Base-by-base conservation (phyloP, 2,113 vertebrate genomes). In the Nesogale talazaci region DNA sequence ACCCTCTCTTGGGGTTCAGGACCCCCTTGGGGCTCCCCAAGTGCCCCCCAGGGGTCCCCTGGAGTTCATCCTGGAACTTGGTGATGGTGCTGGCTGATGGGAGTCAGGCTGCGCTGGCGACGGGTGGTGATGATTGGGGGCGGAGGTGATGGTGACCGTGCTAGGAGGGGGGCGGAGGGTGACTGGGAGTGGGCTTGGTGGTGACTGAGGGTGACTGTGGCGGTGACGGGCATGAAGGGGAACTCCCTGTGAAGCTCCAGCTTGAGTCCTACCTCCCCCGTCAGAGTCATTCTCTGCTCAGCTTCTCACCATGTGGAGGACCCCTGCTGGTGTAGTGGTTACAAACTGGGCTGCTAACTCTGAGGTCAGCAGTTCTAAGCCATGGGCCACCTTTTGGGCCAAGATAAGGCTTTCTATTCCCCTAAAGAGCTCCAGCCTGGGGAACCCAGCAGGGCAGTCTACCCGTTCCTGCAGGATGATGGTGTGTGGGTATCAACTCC, bases 281-380 rank as follows among this genome's bases (percentile, higher is more conserved):
- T 19, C 8, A 10, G 22, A 40, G 4, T 72, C 0, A 1, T 20
- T 12, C 20, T 10, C 23, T 17, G 11, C 38, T 4, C 25, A 16
- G 75, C 8, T 16, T 19, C 77, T 16, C 38, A 22, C 9, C 11
- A 17, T 1, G 19, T 3, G 20, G 1, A 52, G 46, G 46, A 52
- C 9, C 46, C 46, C 46, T 52, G 46, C 9, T 52, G 46, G 46
- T 52, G 46, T 52, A 2, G 46, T 52, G 46, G 46, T 52, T 11
- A 52, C 46, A 52, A 52, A 52, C 14, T 52, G 46, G 46, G 46
- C 46, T 52, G 46, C 46, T 52, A 7, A 11, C 46, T 12, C 46
- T 52, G 46, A 52, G 46, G 46, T 52, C 46, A 52, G 46, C 9
- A 10, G 46, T 52, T 52, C 46, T 52, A 52, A 52, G 14, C 46